Conservation (phyloP, 1,140 invertebrate species). For the Achatina immaculata region DNA sequence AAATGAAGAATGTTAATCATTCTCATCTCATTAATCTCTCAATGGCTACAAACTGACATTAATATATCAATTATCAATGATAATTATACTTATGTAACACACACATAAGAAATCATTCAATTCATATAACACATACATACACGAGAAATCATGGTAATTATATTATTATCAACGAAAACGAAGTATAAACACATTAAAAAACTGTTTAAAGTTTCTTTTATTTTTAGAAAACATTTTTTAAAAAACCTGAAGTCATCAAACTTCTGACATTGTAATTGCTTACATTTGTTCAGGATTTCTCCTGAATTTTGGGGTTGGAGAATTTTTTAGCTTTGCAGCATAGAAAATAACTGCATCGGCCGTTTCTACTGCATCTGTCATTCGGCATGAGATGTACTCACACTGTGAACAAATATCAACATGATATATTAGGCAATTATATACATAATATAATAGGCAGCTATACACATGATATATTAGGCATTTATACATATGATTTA, state of each 20-base stretch:
- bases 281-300: slow-evolving; percentile 16
- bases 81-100: neutral
- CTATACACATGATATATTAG: too few species aligned
- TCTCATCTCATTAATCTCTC: neutral
- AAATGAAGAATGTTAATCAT: neutral
- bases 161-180: too few species aligned
- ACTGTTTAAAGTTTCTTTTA: too few species aligned
- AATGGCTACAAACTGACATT: neutral
- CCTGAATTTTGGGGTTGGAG: neutral
- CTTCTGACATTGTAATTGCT: too few species aligned
- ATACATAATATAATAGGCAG: too few species aligned
- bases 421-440: neutral
- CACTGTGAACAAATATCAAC: neutral
- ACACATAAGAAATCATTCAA: neutral
- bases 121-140: neutral
- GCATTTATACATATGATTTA: too few species aligned
- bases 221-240: too few species aligned
- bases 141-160: too few species aligned
- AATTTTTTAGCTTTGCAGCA: neutral
- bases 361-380: neutral
- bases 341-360: slow-evolving; percentile 20
- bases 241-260: too few species aligned
- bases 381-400: slow-evolving; percentile 17
- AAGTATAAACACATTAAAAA: too few species aligned
- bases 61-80: neutral